Conservation (phyloP, 2,888 invertebrate genomes). For the Ceramica pisi region DNA sequence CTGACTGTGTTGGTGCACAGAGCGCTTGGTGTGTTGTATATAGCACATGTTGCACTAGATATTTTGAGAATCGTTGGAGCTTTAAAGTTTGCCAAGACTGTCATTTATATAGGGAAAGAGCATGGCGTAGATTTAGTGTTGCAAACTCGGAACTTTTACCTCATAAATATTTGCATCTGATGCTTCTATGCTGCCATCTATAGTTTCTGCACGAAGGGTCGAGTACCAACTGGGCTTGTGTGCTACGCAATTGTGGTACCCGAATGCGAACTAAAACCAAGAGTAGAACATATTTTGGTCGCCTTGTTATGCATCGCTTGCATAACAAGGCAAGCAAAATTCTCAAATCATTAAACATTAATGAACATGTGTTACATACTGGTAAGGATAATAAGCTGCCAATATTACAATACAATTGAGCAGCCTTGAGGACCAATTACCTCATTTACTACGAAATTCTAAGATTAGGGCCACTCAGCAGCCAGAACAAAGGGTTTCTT, state of each 20-base stretch:
- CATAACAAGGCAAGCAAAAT: no score
- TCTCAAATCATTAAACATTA: neutral
- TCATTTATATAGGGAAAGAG: neutral
- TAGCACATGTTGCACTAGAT: no score
- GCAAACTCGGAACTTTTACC: no score
- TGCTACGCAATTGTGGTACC: neutral
- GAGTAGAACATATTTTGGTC: neutral
- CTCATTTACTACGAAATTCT: constrained; percentile 12
- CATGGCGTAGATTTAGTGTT: no score
- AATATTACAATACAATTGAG: constrained; percentile 19
- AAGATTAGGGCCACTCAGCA: constrained; percentile 30
- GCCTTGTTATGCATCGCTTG: no score
- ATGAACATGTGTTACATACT: neutral
- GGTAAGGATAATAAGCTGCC: constrained; percentile 6
- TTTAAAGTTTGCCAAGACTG: neutral
- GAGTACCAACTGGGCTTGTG: no score
- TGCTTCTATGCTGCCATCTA: no score
- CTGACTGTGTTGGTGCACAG: no score
- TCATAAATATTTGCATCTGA: no score
- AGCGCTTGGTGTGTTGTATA: no score
- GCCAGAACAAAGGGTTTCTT: constrained; percentile 48
- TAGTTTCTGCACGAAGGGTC: no score
- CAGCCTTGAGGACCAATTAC: constrained; percentile 43
- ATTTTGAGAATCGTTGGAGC: no score
- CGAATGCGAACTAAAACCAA: neutral